Conservation (phyloP, 2,113 vertebrate genomes). For the Trinectes maculatus region DNA sequence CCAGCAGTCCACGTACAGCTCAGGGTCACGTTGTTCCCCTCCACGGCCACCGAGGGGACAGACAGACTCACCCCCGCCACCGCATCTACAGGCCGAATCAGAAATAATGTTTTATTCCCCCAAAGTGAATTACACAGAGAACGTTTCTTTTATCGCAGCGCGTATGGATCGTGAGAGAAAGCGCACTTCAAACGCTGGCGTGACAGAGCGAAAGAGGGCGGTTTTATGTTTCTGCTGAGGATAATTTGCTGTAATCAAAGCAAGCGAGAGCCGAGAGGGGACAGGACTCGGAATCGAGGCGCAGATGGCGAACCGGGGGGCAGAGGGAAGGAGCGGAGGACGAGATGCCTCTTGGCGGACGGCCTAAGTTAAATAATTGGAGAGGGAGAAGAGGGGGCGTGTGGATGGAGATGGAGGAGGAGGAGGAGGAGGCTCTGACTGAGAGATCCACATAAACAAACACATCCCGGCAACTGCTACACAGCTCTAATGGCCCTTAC, state of each 20-base stretch:
- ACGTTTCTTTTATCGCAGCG: too few relatives aligned
- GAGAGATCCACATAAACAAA: conserved; percentile 55
- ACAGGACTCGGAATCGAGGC: conserved; percentile 58
- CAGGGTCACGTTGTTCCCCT: conserved; percentile 73
- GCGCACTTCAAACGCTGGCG: conserved; percentile 48
- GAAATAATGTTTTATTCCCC: too few relatives aligned
- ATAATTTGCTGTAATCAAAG: conserved; percentile 75
- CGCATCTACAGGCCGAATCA: conserved; percentile 56
- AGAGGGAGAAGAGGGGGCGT: conserved; percentile 57
- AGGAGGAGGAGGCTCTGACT: conserved; percentile 39
- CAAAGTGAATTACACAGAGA: too few relatives aligned
- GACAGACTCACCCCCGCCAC: conserved; percentile 66
- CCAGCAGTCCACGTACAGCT: conserved; percentile 73
- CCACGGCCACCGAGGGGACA: conserved; percentile 69
- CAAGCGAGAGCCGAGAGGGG: conserved; percentile 56
- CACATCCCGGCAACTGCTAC: conserved; percentile 29
- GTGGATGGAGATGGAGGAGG: conserved; percentile 19
- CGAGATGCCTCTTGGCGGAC: conserved; percentile 61
- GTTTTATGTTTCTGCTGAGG: conserved; percentile 65
- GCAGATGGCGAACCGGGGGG: conserved; percentile 74
- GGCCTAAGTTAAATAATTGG: conserved; percentile 73
- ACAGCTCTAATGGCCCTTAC: conserved; percentile 38
- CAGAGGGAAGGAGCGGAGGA: conserved; percentile 68
- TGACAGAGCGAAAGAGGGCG: conserved; percentile 51
- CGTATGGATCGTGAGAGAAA: neutral